A percentile compares a stretch with the other conserved stretches of the same genome.
Conservation (phyloP, 2,797 vertebrate genomes). For the Pangasius macronema region DNA sequence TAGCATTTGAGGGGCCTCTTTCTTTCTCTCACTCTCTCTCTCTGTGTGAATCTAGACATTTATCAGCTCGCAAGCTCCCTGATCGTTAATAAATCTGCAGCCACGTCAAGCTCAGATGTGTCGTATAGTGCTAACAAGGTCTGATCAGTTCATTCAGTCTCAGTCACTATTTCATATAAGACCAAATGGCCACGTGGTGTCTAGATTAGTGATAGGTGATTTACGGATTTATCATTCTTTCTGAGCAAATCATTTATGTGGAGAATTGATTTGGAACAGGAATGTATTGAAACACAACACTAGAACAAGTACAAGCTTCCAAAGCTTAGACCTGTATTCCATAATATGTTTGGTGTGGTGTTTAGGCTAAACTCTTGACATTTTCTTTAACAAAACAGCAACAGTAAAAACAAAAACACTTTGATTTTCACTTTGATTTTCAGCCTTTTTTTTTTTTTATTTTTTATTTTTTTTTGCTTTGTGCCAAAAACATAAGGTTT, state of each 20-base stretch:
- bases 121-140: constrained; percentile 16
- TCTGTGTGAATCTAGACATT: constrained; percentile 16
- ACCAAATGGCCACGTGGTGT: neutral
- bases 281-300: neutral
- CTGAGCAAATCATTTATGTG: neutral
- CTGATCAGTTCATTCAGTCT: constrained; percentile 18
- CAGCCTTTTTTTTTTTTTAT: neutral
- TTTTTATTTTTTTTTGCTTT: neutral
- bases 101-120: constrained; percentile 19
- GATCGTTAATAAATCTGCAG: constrained; percentile 48
- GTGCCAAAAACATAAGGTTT: neutral
- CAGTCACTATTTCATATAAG: constrained; percentile 13
- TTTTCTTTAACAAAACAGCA: neutral
- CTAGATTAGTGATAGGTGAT: constrained; percentile 6
- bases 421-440: neutral
- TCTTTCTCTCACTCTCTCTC: constrained; percentile 2
- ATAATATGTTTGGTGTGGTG: neutral
- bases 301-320: neutral
- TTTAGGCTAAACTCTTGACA: neutral
- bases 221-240: neutral
- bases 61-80: constrained; percentile 25
- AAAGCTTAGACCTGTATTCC: neutral
- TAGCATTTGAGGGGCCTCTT: constrained; percentile 32
- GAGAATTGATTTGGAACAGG: constrained; percentile 6
- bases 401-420: neutral